A percentile compares a stretch with the other conserved stretches of the same genome.
Evolutionary conservation across 2,797 vertebrate genomes (phyloP).

Genomic region (Fistularia tabacaria): DNA sequence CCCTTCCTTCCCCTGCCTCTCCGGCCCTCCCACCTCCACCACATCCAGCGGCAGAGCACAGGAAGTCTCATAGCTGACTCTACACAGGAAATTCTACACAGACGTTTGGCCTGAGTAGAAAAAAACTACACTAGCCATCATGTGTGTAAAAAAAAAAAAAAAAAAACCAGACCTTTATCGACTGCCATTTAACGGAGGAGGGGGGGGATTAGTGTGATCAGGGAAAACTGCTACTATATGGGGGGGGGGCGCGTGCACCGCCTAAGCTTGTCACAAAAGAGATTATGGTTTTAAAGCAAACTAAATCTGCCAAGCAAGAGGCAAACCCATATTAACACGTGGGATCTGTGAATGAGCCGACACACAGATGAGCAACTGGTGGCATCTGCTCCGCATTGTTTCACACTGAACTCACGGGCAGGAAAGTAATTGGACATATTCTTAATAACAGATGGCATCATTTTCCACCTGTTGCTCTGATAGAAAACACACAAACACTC

Average conservation of each 20-base stretch:
- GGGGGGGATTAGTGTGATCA: constrained; percentile 21
- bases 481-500: constrained; percentile 19
- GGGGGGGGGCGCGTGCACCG: constrained; percentile 43
- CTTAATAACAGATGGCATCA: constrained; percentile 9
- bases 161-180: constrained; percentile 9
- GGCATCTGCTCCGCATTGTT: constrained; percentile 36
- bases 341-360: constrained; percentile 39
- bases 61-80: constrained; percentile 70
- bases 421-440: constrained; percentile 5
- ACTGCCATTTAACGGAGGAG: neutral
- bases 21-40: constrained; percentile 20
- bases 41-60: constrained; percentile 55
- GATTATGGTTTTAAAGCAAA: constrained; percentile 63
- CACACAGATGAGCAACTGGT: constrained; percentile 16
- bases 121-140: constrained; percentile 34
- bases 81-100: constrained; percentile 73
- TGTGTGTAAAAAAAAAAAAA: constrained; percentile 18
- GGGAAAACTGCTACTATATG: constrained; percentile 20
- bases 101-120: constrained; percentile 53
- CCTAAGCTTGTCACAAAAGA: constrained; percentile 62
- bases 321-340: constrained; percentile 49
- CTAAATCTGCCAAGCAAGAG: constrained; percentile 59
- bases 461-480: constrained; percentile 19
- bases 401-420: constrained; percentile 6
- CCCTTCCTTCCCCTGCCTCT: constrained; percentile 54